These are phyloP conservation scores for Crypturellus tataupa DNA, from an alignment of 2,797 vertebrate genomes.

Conservation along the genomic window DNA sequence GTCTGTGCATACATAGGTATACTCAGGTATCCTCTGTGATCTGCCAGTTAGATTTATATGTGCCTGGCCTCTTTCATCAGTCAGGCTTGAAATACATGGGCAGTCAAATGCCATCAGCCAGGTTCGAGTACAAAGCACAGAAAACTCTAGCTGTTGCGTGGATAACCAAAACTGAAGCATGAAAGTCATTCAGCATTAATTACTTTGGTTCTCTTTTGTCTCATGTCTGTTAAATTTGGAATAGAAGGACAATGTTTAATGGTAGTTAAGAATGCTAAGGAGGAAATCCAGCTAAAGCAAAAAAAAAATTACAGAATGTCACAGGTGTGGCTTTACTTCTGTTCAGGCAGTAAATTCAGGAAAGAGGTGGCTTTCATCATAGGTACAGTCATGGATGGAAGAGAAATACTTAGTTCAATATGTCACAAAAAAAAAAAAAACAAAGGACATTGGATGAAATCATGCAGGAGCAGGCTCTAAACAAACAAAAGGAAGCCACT, in stretches of 20 bases:
- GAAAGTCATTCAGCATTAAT: neutral
- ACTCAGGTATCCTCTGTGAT: neutral
- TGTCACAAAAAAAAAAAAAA: slow-evolving; percentile 16
- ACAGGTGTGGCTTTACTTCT: neutral
- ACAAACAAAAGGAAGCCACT: slow-evolving; percentile 23
- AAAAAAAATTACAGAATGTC: neutral
- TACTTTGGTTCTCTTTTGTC: neutral
- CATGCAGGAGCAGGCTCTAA: slow-evolving; percentile 21
- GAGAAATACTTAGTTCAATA: slow-evolving; percentile 12
- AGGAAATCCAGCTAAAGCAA: neutral
- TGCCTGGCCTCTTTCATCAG: neutral
- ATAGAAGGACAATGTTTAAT: neutral
- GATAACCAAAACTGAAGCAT: neutral
- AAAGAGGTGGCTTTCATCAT: neutral
- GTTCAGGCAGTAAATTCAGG: slow-evolving; percentile 6
- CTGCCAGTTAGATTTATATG: neutral
- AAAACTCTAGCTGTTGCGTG: neutral
- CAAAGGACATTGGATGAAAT: slow-evolving; percentile 12
- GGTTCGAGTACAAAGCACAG: neutral
- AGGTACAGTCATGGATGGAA: slow-evolving; percentile 1
- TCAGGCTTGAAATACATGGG: neutral
- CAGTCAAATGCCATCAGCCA: neutral
- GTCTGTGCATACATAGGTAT: neutral
- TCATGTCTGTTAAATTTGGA: neutral
- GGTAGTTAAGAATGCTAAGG: neutral